Evolutionary conservation across 2,113 vertebrate species (phyloP).

Genomic region (Calyptommatus sinebrachiatus): DNA sequence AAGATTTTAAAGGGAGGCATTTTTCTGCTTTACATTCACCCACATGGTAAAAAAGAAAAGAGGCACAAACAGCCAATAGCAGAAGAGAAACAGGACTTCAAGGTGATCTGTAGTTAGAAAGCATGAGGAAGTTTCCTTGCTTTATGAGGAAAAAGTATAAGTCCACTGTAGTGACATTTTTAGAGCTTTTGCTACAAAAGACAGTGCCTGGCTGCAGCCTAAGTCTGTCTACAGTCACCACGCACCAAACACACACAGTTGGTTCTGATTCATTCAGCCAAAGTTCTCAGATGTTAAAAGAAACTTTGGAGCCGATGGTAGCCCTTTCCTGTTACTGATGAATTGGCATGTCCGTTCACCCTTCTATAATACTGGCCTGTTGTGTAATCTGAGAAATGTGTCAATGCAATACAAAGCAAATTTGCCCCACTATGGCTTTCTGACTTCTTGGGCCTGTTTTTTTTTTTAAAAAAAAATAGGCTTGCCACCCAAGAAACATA

Average conservation of each 20-base stretch:
- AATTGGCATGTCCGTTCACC: constrained; percentile 20
- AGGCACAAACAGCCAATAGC: too few species aligned
- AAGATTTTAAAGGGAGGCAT: too few species aligned
- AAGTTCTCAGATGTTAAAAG: constrained; percentile 47
- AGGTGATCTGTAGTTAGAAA: too few species aligned
- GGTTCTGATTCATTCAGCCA: constrained; percentile 41
- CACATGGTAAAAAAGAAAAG: too few species aligned
- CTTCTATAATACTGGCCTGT: not conserved
- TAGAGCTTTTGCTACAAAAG: too few species aligned
- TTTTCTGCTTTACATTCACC: too few species aligned
- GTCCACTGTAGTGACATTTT: too few species aligned
- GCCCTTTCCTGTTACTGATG: constrained; percentile 25
- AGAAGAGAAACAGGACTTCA: too few species aligned
- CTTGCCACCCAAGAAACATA: constrained; percentile 26
- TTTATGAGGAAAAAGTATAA: too few species aligned
- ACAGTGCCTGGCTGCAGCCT: too few species aligned
- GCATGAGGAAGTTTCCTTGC: too few species aligned
- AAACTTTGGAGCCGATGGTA: constrained; percentile 43
- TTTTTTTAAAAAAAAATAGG: constrained; percentile 9
- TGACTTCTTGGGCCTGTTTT: constrained; percentile 35
- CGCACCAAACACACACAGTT: constrained; percentile 37
- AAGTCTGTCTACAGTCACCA: constrained; percentile 11
- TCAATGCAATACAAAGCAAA: not conserved
- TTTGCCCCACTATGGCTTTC: constrained; percentile 27
- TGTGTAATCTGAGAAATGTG: not conserved